Evolutionary conservation across 2,113 vertebrate species (phyloP).

Genomic region (Aptenodytes patagonicus): DNA sequence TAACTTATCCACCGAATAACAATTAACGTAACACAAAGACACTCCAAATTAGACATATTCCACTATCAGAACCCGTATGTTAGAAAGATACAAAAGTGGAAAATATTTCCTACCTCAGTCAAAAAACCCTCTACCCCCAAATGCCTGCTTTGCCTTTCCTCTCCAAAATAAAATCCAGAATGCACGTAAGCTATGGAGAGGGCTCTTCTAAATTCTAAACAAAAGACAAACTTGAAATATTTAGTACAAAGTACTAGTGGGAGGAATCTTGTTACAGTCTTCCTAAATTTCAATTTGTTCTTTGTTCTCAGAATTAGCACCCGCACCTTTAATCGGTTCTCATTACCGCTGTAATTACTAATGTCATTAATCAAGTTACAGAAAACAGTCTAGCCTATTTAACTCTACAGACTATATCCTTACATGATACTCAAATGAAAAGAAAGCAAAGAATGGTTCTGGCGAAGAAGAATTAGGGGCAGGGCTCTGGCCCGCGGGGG

Average conservation of each 20-base stretch:
- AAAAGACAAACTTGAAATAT: background rate
- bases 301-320: background rate
- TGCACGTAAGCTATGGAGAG: rapidly evolving
- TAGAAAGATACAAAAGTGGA: background rate
- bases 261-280: background rate
- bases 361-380: background rate
- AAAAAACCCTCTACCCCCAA: background rate
- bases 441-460: background rate
- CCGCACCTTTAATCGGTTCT: background rate
- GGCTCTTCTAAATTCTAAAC: background rate
- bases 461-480: background rate
- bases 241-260: background rate
- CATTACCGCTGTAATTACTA: background rate
- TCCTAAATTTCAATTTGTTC: background rate
- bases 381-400: background rate
- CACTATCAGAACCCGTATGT: background rate
- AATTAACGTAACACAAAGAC: background rate
- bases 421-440: background rate
- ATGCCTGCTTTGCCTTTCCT: background rate
- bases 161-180: background rate
- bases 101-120: background rate
- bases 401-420: background rate
- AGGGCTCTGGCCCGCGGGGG: background rate
- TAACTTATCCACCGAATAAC: background rate
- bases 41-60: background rate